Conservation (phyloP, 2,113 vertebrate genomes). For the Galeopterus variegatus region DNA sequence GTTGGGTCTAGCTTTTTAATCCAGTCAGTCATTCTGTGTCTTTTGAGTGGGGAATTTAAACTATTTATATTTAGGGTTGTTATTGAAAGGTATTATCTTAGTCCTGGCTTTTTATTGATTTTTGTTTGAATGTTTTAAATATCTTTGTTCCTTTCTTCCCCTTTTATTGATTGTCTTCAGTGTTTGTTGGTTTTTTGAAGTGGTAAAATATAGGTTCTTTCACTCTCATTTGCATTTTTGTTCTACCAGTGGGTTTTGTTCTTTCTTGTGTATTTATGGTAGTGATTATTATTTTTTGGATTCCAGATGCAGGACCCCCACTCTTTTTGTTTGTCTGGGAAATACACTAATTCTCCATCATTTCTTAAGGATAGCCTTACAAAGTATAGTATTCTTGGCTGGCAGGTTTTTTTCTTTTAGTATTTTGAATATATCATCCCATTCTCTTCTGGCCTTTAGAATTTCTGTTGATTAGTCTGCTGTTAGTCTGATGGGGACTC, state of each 20-base stretch:
- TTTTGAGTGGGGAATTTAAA: neutral
- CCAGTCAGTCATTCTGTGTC: neutral
- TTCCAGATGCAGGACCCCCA: no score
- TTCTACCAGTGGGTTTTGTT: no score
- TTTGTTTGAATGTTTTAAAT: neutral
- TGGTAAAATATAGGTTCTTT: no score
- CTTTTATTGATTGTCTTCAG: neutral
- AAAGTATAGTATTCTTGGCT: neutral
- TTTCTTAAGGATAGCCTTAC: neutral
- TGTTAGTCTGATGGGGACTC: no score
- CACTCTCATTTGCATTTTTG: no score
- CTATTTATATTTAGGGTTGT: neutral
- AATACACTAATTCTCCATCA: neutral
- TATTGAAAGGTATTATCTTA: neutral
- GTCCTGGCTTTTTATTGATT: neutral
- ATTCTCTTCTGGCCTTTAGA: neutral
- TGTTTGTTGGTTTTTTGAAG: no score
- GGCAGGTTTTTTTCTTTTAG: neutral
- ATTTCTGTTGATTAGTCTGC: no score
- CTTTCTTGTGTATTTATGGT: no score
- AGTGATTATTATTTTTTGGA: no score
- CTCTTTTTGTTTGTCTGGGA: neutral
- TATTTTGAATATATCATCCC: neutral
- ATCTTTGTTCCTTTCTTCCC: neutral
- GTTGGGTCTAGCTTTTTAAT: neutral